Percentiles rank a stretch among this genome's conserved stretches.
Conservation (phyloP, 2,797 vertebrate genomes). For the Brachymystax lenok region DNA sequence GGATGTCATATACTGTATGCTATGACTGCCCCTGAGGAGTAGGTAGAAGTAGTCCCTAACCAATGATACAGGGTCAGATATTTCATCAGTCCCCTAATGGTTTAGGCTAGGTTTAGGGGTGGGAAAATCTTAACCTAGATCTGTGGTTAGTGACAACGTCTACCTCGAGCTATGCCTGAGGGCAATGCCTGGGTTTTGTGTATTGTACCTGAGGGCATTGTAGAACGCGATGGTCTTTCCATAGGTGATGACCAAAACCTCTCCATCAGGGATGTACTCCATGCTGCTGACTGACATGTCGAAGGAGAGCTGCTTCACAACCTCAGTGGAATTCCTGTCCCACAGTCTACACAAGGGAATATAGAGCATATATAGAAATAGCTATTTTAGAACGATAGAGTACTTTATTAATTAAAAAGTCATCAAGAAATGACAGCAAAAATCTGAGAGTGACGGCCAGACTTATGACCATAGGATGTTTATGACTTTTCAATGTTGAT, state of each 20-base stretch:
- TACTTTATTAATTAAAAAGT: background rate
- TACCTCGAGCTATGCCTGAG: background rate
- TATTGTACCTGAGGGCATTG: constrained; percentile 86
- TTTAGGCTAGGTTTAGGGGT: background rate
- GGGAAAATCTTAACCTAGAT: background rate
- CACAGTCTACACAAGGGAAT: constrained; percentile 76
- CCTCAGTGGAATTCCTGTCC: constrained; percentile 88
- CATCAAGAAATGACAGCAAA: background rate
- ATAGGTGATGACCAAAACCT: constrained; percentile 92
- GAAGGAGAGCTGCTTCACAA: constrained; percentile 88
- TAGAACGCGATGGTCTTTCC: constrained; percentile 93
- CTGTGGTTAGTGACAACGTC: background rate
- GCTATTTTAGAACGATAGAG: background rate
- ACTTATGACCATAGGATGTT: background rate
- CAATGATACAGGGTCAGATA: background rate
- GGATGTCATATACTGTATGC: background rate
- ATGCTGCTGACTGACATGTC: constrained; percentile 94
- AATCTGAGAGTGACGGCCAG: background rate
- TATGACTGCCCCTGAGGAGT: background rate
- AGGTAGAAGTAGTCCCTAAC: background rate
- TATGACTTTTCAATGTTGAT: background rate
- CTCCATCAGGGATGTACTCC: constrained; percentile 92
- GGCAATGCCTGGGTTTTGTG: background rate
- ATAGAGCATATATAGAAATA: background rate
- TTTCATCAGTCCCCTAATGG: background rate